Percentiles rank a stretch among this genome's conserved stretches.
These are phyloP conservation scores for Machimus rusticus DNA, from an alignment of 2,888 invertebrate species.

Conservation along the genomic window DNA sequence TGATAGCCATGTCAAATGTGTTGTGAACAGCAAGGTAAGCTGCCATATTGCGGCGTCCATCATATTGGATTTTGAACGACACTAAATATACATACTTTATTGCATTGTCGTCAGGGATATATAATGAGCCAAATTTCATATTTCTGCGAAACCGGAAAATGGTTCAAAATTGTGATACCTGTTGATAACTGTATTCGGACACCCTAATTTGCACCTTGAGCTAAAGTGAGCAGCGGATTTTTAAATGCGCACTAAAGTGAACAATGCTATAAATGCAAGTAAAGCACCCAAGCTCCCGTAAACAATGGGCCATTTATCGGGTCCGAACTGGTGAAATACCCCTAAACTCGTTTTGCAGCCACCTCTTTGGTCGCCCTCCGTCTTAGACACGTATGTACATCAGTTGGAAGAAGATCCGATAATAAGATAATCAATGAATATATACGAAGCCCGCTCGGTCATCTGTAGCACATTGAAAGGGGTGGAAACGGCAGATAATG, in stretches of 20 bases:
- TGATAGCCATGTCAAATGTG: no score
- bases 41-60: no score
- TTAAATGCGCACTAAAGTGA: not conserved
- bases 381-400: not conserved
- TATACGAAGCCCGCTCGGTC: not conserved
- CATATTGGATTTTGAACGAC: no score
- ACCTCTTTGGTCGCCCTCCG: not conserved
- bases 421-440: slow-evolving; percentile 18
- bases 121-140: no score
- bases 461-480: not conserved
- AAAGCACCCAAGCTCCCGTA: not conserved
- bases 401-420: not conserved
- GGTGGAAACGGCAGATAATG: not conserved
- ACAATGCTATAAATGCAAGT: not conserved
- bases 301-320: not conserved
- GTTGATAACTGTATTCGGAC: not conserved
- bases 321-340: not conserved
- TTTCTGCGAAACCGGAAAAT: no score
- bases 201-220: not conserved
- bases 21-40: no score
- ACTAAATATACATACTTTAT: no score
- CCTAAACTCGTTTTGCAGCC: not conserved
- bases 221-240: not conserved
- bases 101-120: no score
- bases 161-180: no score